Conservation (phyloP, 2,797 vertebrate species). For the Lemur catta region DNA sequence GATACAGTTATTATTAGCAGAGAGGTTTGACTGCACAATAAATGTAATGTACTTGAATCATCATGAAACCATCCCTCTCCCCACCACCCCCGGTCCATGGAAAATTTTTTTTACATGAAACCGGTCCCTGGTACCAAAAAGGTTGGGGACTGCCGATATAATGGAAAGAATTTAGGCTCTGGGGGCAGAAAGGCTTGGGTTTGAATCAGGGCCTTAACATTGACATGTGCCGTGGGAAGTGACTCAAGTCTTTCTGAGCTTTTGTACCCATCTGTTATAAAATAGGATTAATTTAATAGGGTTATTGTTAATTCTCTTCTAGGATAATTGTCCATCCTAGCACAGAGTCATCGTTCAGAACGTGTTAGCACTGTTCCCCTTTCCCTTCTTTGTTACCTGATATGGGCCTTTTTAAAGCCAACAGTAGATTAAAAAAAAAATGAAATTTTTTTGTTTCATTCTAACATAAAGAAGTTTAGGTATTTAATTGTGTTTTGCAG, state of each 20-base stretch:
- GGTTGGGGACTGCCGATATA: not conserved
- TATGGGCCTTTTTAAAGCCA: not conserved
- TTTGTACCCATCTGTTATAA: slow-evolving; percentile 12
- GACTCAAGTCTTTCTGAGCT: not conserved
- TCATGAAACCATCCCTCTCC: too few relatives aligned
- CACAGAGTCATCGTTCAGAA: not conserved
- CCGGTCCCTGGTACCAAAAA: too few relatives aligned
- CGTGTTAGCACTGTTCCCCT: not conserved
- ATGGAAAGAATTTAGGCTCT: slow-evolving; percentile 23
- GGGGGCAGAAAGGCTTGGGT: not conserved
- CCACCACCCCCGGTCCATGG: too few relatives aligned
- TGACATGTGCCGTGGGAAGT: not conserved
- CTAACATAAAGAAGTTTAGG: not conserved
- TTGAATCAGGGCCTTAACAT: not conserved
- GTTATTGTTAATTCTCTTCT: not conserved
- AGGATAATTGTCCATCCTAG: not conserved
- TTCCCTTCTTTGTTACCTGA: not conserved
- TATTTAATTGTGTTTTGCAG: slow-evolving; percentile 23
- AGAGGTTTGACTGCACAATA: too few relatives aligned
- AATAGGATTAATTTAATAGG: not conserved
- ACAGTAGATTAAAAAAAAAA: not conserved
- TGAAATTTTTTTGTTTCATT: not conserved
- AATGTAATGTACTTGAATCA: too few relatives aligned
- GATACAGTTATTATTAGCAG: too few relatives aligned
- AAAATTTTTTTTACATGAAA: too few relatives aligned